Conservation (phyloP, 2,888 invertebrate genomes). For the Conistra vaccinii region DNA sequence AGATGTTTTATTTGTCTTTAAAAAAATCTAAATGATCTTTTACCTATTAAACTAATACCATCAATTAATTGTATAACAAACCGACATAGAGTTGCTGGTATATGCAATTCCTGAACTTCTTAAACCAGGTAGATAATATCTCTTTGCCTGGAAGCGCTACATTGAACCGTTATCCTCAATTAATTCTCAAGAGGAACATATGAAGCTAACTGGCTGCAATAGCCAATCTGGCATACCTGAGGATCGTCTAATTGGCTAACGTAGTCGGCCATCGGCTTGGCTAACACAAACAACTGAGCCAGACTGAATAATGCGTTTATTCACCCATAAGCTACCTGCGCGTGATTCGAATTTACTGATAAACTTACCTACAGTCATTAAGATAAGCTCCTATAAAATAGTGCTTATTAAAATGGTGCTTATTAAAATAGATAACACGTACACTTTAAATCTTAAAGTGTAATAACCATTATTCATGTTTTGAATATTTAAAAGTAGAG, state of each 20-base stretch:
- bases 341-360: constrained; percentile 47
- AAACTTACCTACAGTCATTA: constrained; percentile 15
- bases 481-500: constrained; percentile 25
- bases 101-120: not conserved
- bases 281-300: constrained; percentile 29
- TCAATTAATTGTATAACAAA: not conserved
- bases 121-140: not conserved
- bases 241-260: constrained; percentile 43
- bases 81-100: not conserved
- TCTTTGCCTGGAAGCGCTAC: constrained; percentile 14
- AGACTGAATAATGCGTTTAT: constrained; percentile 36
- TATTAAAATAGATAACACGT: constrained; percentile 51
- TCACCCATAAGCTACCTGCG: constrained; percentile 5
- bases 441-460: constrained; percentile 31
- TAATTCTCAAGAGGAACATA: constrained; percentile 45
- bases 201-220: constrained; percentile 29
- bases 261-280: constrained; percentile 12
- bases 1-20: not conserved
- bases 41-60: not conserved
- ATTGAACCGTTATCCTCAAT: constrained; percentile 28
- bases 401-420: constrained; percentile 51
- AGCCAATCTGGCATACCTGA: constrained; percentile 21
- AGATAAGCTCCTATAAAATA: constrained; percentile 38
- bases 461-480: constrained; percentile 44
- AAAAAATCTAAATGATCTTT: not conserved